Base-by-base conservation (phyloP, 2,797 vertebrate species). In the Kryptolebias ocellatus region DNA sequence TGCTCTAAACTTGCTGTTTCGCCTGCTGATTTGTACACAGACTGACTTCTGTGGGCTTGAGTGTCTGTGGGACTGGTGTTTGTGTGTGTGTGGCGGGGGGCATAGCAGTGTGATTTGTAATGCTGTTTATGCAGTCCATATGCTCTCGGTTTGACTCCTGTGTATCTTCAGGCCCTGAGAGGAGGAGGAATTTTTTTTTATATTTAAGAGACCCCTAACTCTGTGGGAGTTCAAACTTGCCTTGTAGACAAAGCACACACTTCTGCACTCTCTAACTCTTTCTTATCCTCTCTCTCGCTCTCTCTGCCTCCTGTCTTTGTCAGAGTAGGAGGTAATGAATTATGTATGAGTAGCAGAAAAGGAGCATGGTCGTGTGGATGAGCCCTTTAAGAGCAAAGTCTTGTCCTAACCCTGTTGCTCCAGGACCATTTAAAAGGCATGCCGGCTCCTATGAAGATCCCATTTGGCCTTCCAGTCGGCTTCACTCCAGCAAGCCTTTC, bases 341-440 rank as follows among this genome's bases (percentile, higher is more conserved):
- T 86, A 91, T 28, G 76, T 80, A 92, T 91, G 83, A 90, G 78
- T 18, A 74, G 60, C 58, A 70, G 74, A 62, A 58, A 70, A 66
- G 71, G 70, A 76, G 71, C 74, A 53, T 31, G 59, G 70, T 75
- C 28, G 34, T 72, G 65, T 67, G 82, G 58, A 83, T 61, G 73
- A 76, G 73, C 57, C 85, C 76, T 89, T 83, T 87, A 88, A 92
- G 87, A 92, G 90, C 86, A 91, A 88, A 89, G 87, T 84, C 84
- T 71, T 89, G 89, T 91, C 80, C 68, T 76, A 81, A 77, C 65
- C 67, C 58, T 60, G 46, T 68, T 70, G 70, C 72, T 77, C 70
- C 61, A 60, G 45, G 56, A 74, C 62, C 68, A 62, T 85, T 84
- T 82, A 76, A 83, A 84, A 82, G 53, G n/a, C 42, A 0, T 31